Conservation (phyloP, 2,113 vertebrate species). For the Carlito syrichta region DNA sequence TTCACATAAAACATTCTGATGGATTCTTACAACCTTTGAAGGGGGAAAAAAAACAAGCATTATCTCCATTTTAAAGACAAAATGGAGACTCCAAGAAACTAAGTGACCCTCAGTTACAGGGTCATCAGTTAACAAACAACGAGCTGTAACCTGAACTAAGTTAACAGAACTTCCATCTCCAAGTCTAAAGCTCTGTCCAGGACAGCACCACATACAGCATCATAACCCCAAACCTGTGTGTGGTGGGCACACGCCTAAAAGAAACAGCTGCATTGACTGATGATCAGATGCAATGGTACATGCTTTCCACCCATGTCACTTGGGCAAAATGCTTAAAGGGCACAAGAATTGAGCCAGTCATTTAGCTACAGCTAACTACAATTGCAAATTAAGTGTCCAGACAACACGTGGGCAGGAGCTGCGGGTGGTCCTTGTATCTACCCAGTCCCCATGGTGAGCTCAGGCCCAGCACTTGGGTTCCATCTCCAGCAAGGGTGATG, state of each 20-base stretch:
- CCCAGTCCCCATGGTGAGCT: neutral
- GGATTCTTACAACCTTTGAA: neutral
- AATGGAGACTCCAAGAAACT: neutral
- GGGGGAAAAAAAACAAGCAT: neutral
- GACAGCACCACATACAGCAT: rapidly evolving
- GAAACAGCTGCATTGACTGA: neutral
- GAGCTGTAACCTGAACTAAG: neutral
- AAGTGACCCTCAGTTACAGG: too few species aligned
- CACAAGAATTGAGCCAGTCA: neutral
- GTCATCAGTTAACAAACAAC: neutral
- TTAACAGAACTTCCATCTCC: rapidly evolving
- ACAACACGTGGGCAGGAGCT: rapidly evolving
- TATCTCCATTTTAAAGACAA: neutral
- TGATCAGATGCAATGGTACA: rapidly evolving
- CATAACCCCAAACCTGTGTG: too few species aligned
- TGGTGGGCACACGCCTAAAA: rapidly evolving
- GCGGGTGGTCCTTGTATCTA: neutral
- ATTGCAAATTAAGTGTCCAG: neutral
- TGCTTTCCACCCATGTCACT: neutral
- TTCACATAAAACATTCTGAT: neutral
- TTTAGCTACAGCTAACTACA: neutral
- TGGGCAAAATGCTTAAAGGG: neutral
- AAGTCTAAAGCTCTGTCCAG: rapidly evolving
- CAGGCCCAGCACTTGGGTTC: neutral
- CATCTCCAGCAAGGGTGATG: neutral